Conservation (phyloP, 2,888 invertebrate genomes). For the Lasioglossum zephyrum region DNA sequence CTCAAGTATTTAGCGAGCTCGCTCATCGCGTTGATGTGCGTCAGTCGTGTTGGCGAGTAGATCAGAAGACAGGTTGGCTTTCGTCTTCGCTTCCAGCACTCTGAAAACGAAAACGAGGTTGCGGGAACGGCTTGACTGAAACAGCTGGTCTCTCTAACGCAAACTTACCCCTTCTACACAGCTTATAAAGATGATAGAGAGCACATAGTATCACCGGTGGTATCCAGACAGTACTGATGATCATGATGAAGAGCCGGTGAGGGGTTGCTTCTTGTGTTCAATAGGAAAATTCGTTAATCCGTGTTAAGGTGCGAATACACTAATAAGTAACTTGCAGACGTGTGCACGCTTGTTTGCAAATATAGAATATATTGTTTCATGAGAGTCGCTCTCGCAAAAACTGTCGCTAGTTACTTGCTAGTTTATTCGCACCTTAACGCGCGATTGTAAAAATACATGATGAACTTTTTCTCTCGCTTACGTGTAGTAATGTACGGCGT, state of each 20-base stretch:
- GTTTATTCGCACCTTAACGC: neutral
- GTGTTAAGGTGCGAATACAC: neutral
- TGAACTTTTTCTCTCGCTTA: constrained; percentile 58
- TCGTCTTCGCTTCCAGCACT: constrained; percentile 65
- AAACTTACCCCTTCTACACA: constrained; percentile 75
- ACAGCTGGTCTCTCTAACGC: neutral
- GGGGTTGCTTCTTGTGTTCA: constrained; percentile 71
- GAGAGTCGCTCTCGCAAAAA: neutral
- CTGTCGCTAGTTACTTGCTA: neutral
- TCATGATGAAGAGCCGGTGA: constrained; percentile 79
- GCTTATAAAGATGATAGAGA: constrained; percentile 77
- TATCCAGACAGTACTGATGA: constrained; percentile 81
- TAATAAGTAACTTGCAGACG: neutral
- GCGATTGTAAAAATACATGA: neutral
- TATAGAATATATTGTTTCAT: neutral
- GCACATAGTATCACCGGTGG: constrained; percentile 79
- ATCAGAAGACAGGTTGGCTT: constrained; percentile 80
- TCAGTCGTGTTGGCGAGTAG: constrained; percentile 78
- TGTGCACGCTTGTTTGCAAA: neutral
- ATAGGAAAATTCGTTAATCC: neutral
- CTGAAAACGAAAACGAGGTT: constrained; percentile 42
- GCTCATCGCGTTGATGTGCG: constrained; percentile 79
- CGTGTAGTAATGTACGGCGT: constrained; percentile 80
- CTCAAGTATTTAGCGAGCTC: constrained; percentile 79
- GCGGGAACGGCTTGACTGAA: neutral